Conservation (phyloP, 2,888 invertebrate genomes). For the Tortricodes alternella region DNA sequence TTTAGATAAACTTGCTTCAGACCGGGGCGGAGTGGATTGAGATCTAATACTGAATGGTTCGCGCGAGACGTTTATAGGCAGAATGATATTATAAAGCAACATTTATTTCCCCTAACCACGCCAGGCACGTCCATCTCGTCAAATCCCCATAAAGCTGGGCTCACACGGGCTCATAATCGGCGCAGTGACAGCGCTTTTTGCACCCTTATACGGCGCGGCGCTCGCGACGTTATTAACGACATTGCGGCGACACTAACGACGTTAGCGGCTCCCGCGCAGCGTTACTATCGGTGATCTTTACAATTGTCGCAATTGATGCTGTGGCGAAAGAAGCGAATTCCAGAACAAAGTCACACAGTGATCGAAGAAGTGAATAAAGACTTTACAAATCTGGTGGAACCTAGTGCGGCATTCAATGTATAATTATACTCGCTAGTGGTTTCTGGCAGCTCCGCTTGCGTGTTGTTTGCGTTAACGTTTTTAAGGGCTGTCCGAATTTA, state of each 20-base stretch:
- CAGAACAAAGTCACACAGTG: too few relatives aligned
- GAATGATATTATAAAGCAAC: neutral
- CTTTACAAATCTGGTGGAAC: too few relatives aligned
- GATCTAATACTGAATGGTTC: neutral
- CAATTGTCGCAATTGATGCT: conserved; percentile 1
- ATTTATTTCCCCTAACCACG: neutral
- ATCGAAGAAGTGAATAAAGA: too few relatives aligned
- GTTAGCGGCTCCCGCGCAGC: neutral
- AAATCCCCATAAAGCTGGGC: conserved; percentile 1
- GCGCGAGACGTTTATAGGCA: neutral
- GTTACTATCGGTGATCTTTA: neutral
- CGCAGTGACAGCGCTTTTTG: conserved; percentile 18
- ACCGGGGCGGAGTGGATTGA: neutral
- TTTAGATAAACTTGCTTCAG: too few relatives aligned
- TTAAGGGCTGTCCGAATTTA: too few relatives aligned
- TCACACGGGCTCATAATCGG: conserved; percentile 21
- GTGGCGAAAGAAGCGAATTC: too few relatives aligned
- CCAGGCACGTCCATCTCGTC: conserved; percentile 12
- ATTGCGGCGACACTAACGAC: neutral
- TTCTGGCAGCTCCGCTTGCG: too few relatives aligned
- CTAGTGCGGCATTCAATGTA: too few relatives aligned
- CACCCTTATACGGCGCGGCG: conserved; percentile 11
- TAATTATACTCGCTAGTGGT: too few relatives aligned
- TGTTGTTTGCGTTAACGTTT: too few relatives aligned
- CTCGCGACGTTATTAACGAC: conserved; percentile 10